Conservation (phyloP, 1,140 invertebrate genomes). For the Agrypnia vestita region DNA sequence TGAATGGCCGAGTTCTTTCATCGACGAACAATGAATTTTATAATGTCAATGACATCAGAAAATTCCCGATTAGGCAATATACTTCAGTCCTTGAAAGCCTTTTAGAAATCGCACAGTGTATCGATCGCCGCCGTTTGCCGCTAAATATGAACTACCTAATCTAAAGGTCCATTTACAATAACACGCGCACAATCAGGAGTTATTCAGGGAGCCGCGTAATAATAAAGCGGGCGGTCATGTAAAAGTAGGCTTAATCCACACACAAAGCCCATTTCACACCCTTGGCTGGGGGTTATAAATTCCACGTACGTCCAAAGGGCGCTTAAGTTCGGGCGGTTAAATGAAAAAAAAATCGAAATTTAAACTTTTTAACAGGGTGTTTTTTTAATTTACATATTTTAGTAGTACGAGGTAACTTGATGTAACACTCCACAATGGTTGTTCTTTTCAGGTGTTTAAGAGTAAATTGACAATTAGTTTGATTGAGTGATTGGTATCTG, state of each 20-base stretch:
- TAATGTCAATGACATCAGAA: too few species aligned
- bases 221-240: constrained; percentile 19
- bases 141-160: constrained; percentile 4
- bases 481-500: too few species aligned
- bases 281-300: constrained; percentile 10
- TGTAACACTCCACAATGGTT: too few species aligned
- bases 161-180: constrained; percentile 7
- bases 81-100: too few species aligned
- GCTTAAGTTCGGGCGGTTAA: not conserved
- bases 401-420: too few species aligned
- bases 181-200: not conserved
- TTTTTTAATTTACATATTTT: too few species aligned
- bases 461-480: too few species aligned
- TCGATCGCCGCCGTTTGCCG: not conserved
- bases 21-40: too few species aligned
- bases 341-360: not conserved
- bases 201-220: constrained; percentile 21
- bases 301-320: constrained; percentile 23
- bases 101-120: not conserved
- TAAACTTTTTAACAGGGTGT: not conserved
- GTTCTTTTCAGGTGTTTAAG: too few species aligned
- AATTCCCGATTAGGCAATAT: too few species aligned
- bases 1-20: too few species aligned
- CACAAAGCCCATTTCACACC: not conserved
- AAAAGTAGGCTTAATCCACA: constrained; percentile 20